Base-by-base conservation (phyloP, 1,140 invertebrate species). In the Cherax destructor region DNA sequence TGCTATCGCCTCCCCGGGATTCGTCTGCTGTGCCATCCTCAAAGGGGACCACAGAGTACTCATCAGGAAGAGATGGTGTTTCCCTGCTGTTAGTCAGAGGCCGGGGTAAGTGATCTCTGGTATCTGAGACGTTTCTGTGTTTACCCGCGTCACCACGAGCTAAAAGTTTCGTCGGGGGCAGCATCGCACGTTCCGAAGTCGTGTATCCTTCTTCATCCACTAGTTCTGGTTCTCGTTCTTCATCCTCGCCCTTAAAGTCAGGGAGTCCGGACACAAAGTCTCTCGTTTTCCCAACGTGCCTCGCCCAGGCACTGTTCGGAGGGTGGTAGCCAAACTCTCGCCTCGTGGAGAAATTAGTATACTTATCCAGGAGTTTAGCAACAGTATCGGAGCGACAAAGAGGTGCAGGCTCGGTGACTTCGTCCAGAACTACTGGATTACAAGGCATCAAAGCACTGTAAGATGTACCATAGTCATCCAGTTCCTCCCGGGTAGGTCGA, bases 331-430 rank as follows among this genome's bases (percentile, higher is more conserved):
- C 90, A 52, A 92, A 93, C 77, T 93, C 92, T 72, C 86, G 83
- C 30, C 72, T 41, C 3, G 86, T 78, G 11, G 92, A 91, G 59
- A 93, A 91, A 24, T 91, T 91, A 13, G 90, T 50, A 41, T 93
- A 93, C 47, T 93, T 93, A 83, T 91, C 91, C 9, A 93, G 59
- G 0, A 93, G 87, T 61, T 91, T 91, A n/a, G 86, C 92, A 49
- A 93, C 90, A 30, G 92, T 93, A 41, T 91, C 92, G 10, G 92
- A 93, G n/a, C 92, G 77, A 49, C 87, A 89, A 9, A 92, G 79
- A 16, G 88, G 83, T 13, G 80, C 65, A 41, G 92, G 49, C 1
- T 91, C 88, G 10, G 9, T 13, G 7, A 65, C 74, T 47, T 91
- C 88, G 1, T 91, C 88, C 7, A 84, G 56, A 59, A 85, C 83